Base-by-base conservation (phyloP, 2,888 invertebrate species). In the Phyllotreta cruciferae region DNA sequence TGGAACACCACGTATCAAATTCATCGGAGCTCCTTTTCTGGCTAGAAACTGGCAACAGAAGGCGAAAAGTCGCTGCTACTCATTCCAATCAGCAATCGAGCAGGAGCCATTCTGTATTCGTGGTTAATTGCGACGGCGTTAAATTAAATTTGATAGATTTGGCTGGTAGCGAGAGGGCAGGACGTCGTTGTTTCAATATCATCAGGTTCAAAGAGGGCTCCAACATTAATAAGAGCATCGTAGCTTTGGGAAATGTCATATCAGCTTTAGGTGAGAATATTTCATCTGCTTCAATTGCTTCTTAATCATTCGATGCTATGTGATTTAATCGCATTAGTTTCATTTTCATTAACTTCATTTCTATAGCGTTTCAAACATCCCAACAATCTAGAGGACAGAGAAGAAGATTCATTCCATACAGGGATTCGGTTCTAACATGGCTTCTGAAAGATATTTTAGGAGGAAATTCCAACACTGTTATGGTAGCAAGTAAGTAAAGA, bases 391-490 rank as follows among this genome's bases (percentile, higher is more conserved):
- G 72, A 67, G 68, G 70, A 35, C 62, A 66, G 54, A 70, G 67
- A 44, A 63, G 77, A 54, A 79, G 86, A 72, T 92, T 90, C 79
- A 88, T 92, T 37, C 92, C 92, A 1, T 93, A 91, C 79, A 83
- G 92, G 67, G 91, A 92, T 79, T 92, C 92, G 0, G 88, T 91
- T 13, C 84, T 93, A 64, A 92, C 92, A 68, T 92, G 92, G 91
- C 85, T 93, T 7, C 83, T 92, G 35, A 91, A 90, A 78, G 92
- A 92, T 78, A 90, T 91, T 70, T 86, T 93, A 49, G 91, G 91
- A 39, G 91, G 92, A 70, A 91, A 90, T 75, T 89, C 91, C 44
- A 87, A 87, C 73, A 91, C 91, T 45, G 87, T 90, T 75, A 89
- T 92, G 83, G 89, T 92, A 72, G 91, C 92, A 68, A 92, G 92